Base-by-base conservation (phyloP, 1,140 invertebrate genomes). In the Pteromalus puparum region DNA sequence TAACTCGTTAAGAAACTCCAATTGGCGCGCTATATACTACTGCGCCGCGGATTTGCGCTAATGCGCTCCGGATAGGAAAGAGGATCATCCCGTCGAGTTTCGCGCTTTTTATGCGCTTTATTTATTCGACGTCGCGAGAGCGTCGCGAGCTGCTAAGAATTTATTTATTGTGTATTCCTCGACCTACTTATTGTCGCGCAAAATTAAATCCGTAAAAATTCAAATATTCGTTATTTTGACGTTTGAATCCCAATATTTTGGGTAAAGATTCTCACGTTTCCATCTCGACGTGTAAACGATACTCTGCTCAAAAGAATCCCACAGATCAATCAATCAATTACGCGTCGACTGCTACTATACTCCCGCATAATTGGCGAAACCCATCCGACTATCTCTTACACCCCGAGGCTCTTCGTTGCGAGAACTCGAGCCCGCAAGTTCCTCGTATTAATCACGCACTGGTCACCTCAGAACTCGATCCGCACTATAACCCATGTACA, bases 1-100 rank as follows among this genome's bases (percentile, higher is more conserved):
- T 84, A 84, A 81, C 48, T 81, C 26, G 77, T 81, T 76, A 68
- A 76, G 76, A 46, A 81, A 42, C 46, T 75, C 48, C 30, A 70
- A 81, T n/a, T 48, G 38, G 1, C 65, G 28, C 10, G 24, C 30
- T n/a, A 38, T 24, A 3, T n/a, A 30, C 67, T 38, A 48, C 9
- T 28, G 24, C 21, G 24, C 4, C 1, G 24, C 10, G 12, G 38
- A 13, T 67, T 70, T 18, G 5, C 1, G 6, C 15, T 30, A 65
- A 61, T 34, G 67, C 79, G 24, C 38, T 42, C 7, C 42, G 21
- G 4, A 73, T 73, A 73, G 10, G 10, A 10, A 7, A 42, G 38
- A 42, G 38, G 38, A 42, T 42, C 7, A 42, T 42, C 10, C 7
- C 9, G 38, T 9, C 38, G 0, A 42, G 38, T 7, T 42, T 34